A percentile compares a stretch with the other conserved stretches of the same genome.
Evolutionary conservation across 1,140 invertebrate genomes (phyloP).

Genomic region (Apocrypta bakeri): DNA sequence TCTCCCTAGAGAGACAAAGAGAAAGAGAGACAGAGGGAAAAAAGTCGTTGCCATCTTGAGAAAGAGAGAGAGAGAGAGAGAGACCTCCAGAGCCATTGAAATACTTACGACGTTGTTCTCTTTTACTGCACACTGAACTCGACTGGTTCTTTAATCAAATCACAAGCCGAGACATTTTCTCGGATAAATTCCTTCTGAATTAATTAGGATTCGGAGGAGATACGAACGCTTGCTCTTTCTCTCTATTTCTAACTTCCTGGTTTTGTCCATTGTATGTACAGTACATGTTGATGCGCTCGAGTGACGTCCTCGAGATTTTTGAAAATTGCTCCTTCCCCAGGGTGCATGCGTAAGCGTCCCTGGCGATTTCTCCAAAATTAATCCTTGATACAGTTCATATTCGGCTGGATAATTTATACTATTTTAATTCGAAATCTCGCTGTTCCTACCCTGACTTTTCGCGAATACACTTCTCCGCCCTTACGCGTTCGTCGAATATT

Average conservation of each 20-base stretch:
- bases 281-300: too few relatives aligned
- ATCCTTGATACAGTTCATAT: neutral
- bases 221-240: too few relatives aligned
- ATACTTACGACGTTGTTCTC: neutral
- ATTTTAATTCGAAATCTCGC: neutral
- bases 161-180: neutral
- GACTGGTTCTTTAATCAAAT: neutral
- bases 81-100: neutral
- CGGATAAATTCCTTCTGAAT: neutral
- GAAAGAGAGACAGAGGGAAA: neutral
- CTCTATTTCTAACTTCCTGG: too few relatives aligned
- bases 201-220: neutral
- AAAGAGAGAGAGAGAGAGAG: neutral
- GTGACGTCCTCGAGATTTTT: neutral
- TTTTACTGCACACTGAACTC: neutral
- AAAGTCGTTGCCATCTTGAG: neutral
- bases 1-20: neutral
- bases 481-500: neutral
- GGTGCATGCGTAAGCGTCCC: too few relatives aligned
- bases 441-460: too few relatives aligned
- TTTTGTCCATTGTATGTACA: too few relatives aligned
- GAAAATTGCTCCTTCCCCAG: neutral
- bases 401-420: neutral
- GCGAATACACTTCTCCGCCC: too few relatives aligned
- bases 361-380: neutral